Evolutionary conservation across 2,113 vertebrate species (phyloP), one percentile per base, ranked within the genome.

Genomic region (Xiphophorus hellerii): DNA sequence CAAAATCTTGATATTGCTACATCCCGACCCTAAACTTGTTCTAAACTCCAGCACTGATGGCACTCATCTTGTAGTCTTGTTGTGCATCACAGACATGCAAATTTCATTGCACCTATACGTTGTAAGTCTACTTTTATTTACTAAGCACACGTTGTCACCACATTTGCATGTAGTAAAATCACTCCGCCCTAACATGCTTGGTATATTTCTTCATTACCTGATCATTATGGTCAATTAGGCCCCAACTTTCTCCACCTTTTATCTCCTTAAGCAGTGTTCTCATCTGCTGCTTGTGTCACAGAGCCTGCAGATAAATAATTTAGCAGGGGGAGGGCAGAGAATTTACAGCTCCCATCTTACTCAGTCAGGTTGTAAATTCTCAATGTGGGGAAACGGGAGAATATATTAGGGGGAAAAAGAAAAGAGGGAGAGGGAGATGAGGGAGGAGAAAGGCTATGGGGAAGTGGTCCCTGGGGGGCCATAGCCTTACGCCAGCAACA

Each of bases 211-310:
- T 92, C 83, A 93, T 95, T 93, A 93, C 85, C 70, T 78, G 72
- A 81, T 88, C 90, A 93, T 93, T 93, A 95, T 90, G 92, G 90
- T 92, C 94, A 95, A 94, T 95, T 95, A 95, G 92, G 88, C 85
- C 78, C 78, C 91, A 91, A 91, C 90, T 92, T 92, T 92, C 90
- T 88, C 88, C 87, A 90, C 92, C 93, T 95, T 94, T 95, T 94
- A 95, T 95, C 93, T 93, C 92, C 91, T 93, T 93, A 95, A 95
- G 87, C 93, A 92, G 91, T 90, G 90, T 93, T 90, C 88, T 94
- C 93, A 94, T 95, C 90, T 90, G 90, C 92, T 90, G 92, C 93
- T 90, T 89, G 92, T 93, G 91, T 93, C 93, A 93, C 85, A 80
- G 86, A 88, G 74, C 91, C 82, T 27, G 73, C 78, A 78, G 77